phyloP scores from a whole-genome alignment of 2,797 vertebrate species.

The Percopsis omiscomaycus region DNA sequence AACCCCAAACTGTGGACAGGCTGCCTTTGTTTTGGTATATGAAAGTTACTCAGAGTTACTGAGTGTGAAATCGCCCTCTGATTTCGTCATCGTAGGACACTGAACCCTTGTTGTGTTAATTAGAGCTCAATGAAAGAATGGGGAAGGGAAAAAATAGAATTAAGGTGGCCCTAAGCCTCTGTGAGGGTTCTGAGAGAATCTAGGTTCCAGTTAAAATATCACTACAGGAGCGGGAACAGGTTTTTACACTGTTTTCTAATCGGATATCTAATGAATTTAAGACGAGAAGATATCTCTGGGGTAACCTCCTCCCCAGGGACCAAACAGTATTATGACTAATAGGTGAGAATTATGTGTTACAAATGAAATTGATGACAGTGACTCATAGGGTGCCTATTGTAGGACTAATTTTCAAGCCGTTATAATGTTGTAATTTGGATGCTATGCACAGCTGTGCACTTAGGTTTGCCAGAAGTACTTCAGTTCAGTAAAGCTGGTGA shows the following conservation, averaged over 20 bases:
- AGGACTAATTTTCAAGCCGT: constrained; percentile 27
- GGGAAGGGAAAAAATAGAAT: constrained; percentile 39
- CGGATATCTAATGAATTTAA: constrained; percentile 8
- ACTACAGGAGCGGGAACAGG: constrained; percentile 11
- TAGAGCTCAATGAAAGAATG: constrained; percentile 68
- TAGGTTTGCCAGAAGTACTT: constrained; percentile 12
- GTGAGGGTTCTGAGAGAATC: constrained; percentile 46
- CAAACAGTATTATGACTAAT: constrained; percentile 26
- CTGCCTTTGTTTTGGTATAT: constrained; percentile 63
- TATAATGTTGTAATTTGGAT: constrained; percentile 30
- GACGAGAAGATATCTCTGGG: not conserved
- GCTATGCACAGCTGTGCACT: constrained; percentile 32
- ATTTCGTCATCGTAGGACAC: constrained; percentile 70
- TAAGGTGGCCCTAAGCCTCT: constrained; percentile 47
- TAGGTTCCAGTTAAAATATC: constrained; percentile 11
- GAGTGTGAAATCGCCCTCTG: constrained; percentile 72
- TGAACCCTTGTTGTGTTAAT: constrained; percentile 72
- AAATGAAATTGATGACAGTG: constrained; percentile 30
- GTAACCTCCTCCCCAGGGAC: constrained; percentile 15
- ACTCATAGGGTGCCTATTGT: constrained; percentile 33
- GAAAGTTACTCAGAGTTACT: constrained; percentile 68
- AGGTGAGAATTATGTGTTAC: constrained; percentile 39
- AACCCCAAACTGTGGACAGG: constrained; percentile 54
- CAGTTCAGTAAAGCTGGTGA: constrained; percentile 9
- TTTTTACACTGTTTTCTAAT: constrained; percentile 27